Conservation (phyloP, 2,113 vertebrate genomes). For the Corydoras sp. region DNA sequence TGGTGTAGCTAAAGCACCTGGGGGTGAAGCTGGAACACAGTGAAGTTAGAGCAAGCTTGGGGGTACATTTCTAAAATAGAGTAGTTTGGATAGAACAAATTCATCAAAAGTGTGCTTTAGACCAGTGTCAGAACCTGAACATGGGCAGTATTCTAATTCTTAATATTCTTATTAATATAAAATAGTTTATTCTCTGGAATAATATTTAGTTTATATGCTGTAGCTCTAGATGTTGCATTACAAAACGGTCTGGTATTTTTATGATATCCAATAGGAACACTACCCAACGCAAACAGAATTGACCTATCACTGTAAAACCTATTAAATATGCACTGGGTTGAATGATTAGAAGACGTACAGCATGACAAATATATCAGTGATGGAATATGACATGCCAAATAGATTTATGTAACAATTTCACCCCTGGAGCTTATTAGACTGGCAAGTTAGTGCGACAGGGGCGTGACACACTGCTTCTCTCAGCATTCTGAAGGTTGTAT, state of each 20-base stretch:
- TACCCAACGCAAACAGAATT: not conserved
- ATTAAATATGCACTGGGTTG: constrained; percentile 16
- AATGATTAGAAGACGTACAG: constrained; percentile 10
- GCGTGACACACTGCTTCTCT: constrained; percentile 22
- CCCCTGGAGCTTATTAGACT: constrained; percentile 29
- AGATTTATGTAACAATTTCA: not conserved
- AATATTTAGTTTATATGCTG: no score
- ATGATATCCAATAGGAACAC: not conserved
- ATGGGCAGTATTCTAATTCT: no score
- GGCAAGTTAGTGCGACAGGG: constrained; percentile 10
- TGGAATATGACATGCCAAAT: constrained; percentile 10
- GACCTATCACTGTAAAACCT: constrained; percentile 12
- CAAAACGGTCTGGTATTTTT: not conserved
- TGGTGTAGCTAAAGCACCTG: no score
- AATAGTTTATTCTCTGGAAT: no score
- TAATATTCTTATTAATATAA: no score
- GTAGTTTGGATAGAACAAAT: no score
- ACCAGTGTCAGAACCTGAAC: no score
- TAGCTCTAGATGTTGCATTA: not conserved
- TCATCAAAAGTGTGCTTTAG: no score
- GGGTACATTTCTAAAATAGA: no score
- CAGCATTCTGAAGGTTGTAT: constrained; percentile 32
- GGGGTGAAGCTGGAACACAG: no score
- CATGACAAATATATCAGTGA: constrained; percentile 8
- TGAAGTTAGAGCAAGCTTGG: no score